Percentiles rank a stretch among this genome's conserved stretches.
These are phyloP conservation scores for Pseudotriccus pelzelni DNA, from an alignment of 2,797 vertebrate species.

Conservation along the genomic window DNA sequence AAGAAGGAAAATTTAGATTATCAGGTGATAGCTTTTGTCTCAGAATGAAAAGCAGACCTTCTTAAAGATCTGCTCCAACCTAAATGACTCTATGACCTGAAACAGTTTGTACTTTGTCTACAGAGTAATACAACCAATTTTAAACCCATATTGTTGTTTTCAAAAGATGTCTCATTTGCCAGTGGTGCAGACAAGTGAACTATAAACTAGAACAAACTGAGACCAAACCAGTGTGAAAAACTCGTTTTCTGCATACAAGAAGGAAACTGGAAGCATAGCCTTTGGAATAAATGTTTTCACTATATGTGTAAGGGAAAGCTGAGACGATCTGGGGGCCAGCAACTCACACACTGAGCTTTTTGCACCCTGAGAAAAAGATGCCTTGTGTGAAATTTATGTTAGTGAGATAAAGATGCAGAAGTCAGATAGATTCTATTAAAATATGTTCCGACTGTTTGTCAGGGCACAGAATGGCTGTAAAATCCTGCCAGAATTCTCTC, in stretches of 20 bases:
- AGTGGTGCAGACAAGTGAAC: not conserved
- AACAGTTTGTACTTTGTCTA: not conserved
- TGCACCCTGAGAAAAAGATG: not conserved
- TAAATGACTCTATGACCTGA: not conserved
- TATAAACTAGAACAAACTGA: not conserved
- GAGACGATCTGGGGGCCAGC: not conserved
- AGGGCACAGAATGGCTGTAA: slow-evolving; percentile 1
- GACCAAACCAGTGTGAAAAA: not conserved
- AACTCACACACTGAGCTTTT: not conserved
- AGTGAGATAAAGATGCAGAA: slow-evolving; percentile 15
- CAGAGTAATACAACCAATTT: not conserved
- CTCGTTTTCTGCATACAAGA: not conserved
- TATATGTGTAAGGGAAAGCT: not conserved
- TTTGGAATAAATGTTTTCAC: not conserved
- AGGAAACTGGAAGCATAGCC: not conserved
- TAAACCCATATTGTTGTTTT: not conserved
- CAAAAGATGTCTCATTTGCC: not conserved
- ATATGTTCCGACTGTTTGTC: not conserved
- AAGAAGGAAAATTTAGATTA: slow-evolving; percentile 9
- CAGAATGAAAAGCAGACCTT: not conserved
- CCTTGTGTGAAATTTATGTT: slow-evolving; percentile 36
- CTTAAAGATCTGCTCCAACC: not conserved
- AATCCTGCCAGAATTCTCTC: slow-evolving; percentile 38
- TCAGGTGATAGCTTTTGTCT: not conserved
- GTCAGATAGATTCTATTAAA: slow-evolving; percentile 35